Evolutionary conservation across 2,797 vertebrate genomes (phyloP), one percentile per base, ranked within the genome.

Genomic region (Mormyrops attenuatus): DNA sequence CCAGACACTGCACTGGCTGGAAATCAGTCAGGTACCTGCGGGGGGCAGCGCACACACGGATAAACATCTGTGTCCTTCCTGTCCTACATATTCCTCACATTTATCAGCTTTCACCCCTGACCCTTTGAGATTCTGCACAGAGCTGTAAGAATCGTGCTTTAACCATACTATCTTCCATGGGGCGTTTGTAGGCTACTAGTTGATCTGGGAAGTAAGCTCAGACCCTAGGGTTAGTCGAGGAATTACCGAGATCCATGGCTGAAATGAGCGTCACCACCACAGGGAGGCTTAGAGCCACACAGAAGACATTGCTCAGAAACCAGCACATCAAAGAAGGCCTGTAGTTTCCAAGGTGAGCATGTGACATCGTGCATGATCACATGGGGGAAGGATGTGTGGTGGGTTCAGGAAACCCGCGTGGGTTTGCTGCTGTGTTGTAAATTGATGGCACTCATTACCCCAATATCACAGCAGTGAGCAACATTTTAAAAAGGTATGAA

Each of bases 1-100:
- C 99, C 63, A 99, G 95, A 93, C 99, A 99, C 93, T 99, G 98
- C 93, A 99, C 96, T 0, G 98, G 98, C 92, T 99, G 98, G 93
- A 99, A 99, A 94, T 99, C 99, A 44, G 98, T 99, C 93, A 99
- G 95, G 30, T 99, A 99, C 89, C 99, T 99, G 93, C 5, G 49
- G 90, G 52, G 13, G 30, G 13, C 17, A 15, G 11, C 52, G 53
- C 73, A 30, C 49, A 41, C 17, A 5, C 73, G 85, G 38, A 3
- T 52, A 82, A 77, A 49, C 34, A 63, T 55, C 50, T 38, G 22
- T 34, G 15, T 17, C 49, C 26, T 30, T 55, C 22, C 85, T 15
- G 85, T 38, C 85, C 41, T 84, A 84, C 77, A 47, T 84, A 49
- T 47, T 57, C 30, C 15, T 52, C 57, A 6, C 88, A 66, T 41